Evolutionary conservation across 2,113 vertebrate genomes (phyloP), one percentile per base, ranked within the genome.

Genomic region (Gobiocypris rarus): DNA sequence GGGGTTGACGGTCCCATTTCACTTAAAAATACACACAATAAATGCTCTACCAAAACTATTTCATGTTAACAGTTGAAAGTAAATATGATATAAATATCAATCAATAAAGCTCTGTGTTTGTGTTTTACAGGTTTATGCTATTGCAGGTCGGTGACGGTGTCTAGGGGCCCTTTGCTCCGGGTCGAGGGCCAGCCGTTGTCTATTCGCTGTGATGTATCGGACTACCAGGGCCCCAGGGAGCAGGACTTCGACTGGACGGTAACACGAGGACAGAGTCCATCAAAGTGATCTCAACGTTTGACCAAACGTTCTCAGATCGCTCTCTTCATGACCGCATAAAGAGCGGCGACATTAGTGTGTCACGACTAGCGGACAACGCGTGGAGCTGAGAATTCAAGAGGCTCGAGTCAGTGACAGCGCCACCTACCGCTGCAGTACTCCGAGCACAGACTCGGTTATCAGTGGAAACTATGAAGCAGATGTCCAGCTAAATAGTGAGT

Each of bases 191-290:
- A 88, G 76, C 14, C 88, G 0, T 14, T 85, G 65, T 85, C 88
- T 1, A 38, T 90, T 14, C 85, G 82, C 75, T 90, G 89, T 24
- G 82, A 87, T 6, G 89, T 90, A 3, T 43, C 84, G 1, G 82
- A 87, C 7, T 90, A 88, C 31, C 82, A 90, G 71, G 89, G 89
- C 56, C 89, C 89, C 9, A 19, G 0, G 2, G 87, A 90, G 9
- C 95, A 98, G 91, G 97, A 98, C 83, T 99, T 99, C 71, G 98
- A 99, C 5, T 99, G 97, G 97, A 90, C 88, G 83, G 93, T 95
- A n/a, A 81, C 86, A 4, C 88, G 79, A 0, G 43, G 3, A 43
- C 26, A 0, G 0, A 41, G 26, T 88, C 84, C 0, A 34, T 94
- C 24, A 91, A 94, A 74, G 92, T 99, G 3, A 94, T 97, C 87